These are phyloP conservation scores for Chloroceryle amazona DNA, from an alignment of 2,797 vertebrate genomes.

Conservation along the genomic window DNA sequence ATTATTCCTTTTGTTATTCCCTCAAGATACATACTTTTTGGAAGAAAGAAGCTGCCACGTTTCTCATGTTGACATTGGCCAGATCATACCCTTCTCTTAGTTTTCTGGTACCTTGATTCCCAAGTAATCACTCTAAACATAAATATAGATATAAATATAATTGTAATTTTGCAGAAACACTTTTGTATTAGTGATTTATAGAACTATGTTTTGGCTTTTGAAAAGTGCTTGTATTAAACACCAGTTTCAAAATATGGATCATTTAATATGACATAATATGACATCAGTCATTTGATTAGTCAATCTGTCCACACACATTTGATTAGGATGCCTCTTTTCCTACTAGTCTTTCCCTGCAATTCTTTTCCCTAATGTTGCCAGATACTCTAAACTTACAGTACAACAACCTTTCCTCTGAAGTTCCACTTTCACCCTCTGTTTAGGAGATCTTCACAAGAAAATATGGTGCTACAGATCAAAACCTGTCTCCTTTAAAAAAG, in stretches of 20 bases:
- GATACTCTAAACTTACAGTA: background rate
- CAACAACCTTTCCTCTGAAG: background rate
- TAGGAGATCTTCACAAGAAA: background rate
- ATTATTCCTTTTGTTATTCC: background rate
- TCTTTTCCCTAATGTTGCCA: background rate
- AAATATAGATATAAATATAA: background rate
- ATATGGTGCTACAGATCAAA: background rate
- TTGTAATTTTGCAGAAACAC: background rate
- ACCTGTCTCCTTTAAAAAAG: background rate
- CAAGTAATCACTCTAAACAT: background rate
- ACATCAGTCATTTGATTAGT: background rate
- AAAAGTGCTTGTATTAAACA: background rate
- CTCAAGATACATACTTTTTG: background rate
- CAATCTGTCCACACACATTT: fast-evolving
- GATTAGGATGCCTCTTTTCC: background rate
- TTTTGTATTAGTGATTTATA: background rate
- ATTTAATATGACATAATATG: background rate
- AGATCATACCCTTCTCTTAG: background rate
- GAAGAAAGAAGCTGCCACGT: background rate
- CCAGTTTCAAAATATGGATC: background rate
- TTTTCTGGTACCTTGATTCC: background rate
- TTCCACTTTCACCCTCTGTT: background rate
- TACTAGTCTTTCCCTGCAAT: background rate
- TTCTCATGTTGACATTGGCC: background rate
- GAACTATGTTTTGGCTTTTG: background rate